phyloP scores from a whole-genome alignment of 2,888 invertebrate species.

The Crossocerus cetratus region DNA sequence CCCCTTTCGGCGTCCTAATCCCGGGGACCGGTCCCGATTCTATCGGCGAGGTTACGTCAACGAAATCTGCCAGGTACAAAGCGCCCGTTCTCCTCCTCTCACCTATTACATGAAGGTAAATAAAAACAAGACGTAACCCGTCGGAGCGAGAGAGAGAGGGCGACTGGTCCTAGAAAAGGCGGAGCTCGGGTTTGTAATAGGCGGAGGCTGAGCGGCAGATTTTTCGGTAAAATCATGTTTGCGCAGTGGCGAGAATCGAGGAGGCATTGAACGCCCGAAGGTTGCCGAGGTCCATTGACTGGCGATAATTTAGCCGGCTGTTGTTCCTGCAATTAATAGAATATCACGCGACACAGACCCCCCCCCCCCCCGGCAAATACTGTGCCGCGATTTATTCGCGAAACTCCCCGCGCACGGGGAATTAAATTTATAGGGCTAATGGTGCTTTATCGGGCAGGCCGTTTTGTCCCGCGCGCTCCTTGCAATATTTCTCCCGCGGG shows the following conservation, averaged over 20 bases:
- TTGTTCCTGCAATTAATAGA: constrained; percentile 56
- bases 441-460: constrained; percentile 32
- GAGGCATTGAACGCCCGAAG: constrained; percentile 11
- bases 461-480: constrained; percentile 12
- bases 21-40: constrained; percentile 51
- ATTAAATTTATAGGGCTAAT: constrained; percentile 45
- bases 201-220: not conserved
- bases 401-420: constrained; percentile 30
- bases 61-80: constrained; percentile 42
- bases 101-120: constrained; percentile 7
- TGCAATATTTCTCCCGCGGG: not conserved
- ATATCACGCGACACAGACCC: constrained; percentile 47
- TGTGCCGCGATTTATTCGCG: constrained; percentile 49
- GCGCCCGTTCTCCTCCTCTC: not conserved
- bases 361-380: not conserved
- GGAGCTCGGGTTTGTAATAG: not conserved
- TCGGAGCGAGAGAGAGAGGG: not conserved
- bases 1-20: constrained; percentile 45
- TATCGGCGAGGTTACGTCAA: constrained; percentile 51
- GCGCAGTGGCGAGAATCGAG: not conserved
- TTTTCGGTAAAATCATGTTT: not conserved
- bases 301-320: constrained; percentile 46
- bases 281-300: constrained; percentile 33
- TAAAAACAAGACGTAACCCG: no score
- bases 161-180: not conserved